Conservation (phyloP, 2,888 invertebrate species). For the Oeneis ivallda region DNA sequence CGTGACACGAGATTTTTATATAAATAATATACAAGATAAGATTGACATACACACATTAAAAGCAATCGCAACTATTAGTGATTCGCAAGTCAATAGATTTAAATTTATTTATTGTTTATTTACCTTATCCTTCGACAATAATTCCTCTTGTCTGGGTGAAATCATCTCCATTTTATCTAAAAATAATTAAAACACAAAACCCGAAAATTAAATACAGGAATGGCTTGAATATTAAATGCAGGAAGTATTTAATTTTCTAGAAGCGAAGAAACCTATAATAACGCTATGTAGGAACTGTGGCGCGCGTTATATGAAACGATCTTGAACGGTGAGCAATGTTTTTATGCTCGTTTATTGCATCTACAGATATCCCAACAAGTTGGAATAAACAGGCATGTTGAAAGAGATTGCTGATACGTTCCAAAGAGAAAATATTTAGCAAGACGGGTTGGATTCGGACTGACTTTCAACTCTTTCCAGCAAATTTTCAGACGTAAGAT, state of each 20-base stretch:
- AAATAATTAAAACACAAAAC: slow-evolving; percentile 3
- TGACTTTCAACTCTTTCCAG: no score
- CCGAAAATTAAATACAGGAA: background rate
- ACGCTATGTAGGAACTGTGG: background rate
- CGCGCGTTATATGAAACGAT: slow-evolving; percentile 1
- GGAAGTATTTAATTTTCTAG: background rate
- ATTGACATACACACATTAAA: background rate
- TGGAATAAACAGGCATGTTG: no score
- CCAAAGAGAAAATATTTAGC: no score
- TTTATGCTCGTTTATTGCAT: slow-evolving; percentile 2
- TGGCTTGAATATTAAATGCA: background rate
- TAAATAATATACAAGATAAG: no score
- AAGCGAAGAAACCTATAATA: background rate
- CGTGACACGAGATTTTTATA: no score
- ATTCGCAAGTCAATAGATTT: slow-evolving; percentile 3
- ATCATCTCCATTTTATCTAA: slow-evolving; percentile 9
- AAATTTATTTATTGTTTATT: background rate
- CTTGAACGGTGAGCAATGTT: background rate
- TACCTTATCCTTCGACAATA: slow-evolving; percentile 4
- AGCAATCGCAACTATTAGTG: no score
- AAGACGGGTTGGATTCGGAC: no score
- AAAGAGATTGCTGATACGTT: background rate
- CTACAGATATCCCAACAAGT: background rate
- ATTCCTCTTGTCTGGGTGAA: slow-evolving; percentile 9
- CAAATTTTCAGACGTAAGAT: no score